phyloP scores from a whole-genome alignment of 2,113 vertebrate species.

The Coptodon bakossiorum region DNA sequence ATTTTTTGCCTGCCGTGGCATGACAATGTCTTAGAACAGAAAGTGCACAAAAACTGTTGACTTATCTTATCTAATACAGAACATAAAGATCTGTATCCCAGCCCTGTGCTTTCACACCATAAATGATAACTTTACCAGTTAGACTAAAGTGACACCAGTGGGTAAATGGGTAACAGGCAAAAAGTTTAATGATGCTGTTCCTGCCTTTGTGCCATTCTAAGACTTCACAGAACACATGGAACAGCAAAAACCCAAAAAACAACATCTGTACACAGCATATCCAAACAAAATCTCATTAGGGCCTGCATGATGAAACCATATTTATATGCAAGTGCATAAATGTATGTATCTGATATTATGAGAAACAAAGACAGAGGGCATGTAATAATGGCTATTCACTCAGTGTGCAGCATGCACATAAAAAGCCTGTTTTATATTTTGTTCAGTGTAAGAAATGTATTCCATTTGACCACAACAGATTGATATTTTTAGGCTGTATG shows the following conservation, averaged over 20 bases:
- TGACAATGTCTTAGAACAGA: neutral
- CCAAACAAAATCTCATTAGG: neutral
- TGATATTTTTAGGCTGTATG: neutral
- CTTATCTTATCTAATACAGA: slow-evolving; percentile 30
- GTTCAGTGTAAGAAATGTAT: slow-evolving; percentile 2
- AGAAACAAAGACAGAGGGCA: neutral
- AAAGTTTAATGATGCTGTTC: neutral
- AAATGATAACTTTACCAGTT: neutral
- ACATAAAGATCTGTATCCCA: neutral
- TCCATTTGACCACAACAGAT: slow-evolving; percentile 18
- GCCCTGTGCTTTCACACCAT: neutral
- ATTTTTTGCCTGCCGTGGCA: slow-evolving; percentile 35
- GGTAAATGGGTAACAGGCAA: neutral
- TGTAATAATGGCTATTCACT: neutral
- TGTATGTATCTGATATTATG: neutral
- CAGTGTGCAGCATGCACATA: neutral
- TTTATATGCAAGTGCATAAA: neutral
- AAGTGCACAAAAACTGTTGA: slow-evolving; percentile 30
- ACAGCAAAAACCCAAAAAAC: neutral
- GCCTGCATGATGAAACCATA: neutral
- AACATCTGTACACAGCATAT: neutral
- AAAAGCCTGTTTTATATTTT: neutral
- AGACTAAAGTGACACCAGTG: neutral
- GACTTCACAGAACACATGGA: neutral
- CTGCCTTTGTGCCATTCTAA: neutral